Evolutionary conservation across 2,113 vertebrate species (phyloP).

Genomic region (Enhydra lutris): DNA sequence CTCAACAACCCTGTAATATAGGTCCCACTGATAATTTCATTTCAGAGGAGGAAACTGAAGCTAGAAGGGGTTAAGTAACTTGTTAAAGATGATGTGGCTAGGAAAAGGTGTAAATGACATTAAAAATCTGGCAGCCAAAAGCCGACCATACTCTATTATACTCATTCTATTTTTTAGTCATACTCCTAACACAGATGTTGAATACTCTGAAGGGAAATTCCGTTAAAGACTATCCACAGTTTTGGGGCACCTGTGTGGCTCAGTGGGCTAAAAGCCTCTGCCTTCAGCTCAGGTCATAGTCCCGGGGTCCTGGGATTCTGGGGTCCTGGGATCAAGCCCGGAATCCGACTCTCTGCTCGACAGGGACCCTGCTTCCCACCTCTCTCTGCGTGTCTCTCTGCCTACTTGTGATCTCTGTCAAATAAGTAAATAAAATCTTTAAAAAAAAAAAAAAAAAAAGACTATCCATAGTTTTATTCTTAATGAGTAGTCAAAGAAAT

Average conservation of each 20-base stretch:
- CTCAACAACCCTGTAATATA: background rate
- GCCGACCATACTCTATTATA: background rate
- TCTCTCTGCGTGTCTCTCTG: no score
- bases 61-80: background rate
- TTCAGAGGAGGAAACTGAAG: background rate
- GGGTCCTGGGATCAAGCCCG: no score
- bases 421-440: no score
- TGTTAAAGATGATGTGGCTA: background rate
- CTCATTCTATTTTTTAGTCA: background rate
- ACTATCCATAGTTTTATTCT: background rate
- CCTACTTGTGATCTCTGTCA: no score
- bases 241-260: background rate
- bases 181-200: background rate
- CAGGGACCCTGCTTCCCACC: no score
- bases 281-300: no score
- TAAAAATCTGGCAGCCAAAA: background rate
- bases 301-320: no score
- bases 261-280: no score
- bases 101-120: background rate
- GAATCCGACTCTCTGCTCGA: fast-evolving
- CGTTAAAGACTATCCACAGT: background rate
- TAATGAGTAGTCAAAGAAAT: background rate
- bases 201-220: slow-evolving; percentile 5
- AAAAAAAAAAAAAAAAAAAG: background rate
- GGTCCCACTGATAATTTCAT: background rate